Evolutionary conservation across 2,113 vertebrate genomes (phyloP).

Genomic region (Antennarius striatus): DNA sequence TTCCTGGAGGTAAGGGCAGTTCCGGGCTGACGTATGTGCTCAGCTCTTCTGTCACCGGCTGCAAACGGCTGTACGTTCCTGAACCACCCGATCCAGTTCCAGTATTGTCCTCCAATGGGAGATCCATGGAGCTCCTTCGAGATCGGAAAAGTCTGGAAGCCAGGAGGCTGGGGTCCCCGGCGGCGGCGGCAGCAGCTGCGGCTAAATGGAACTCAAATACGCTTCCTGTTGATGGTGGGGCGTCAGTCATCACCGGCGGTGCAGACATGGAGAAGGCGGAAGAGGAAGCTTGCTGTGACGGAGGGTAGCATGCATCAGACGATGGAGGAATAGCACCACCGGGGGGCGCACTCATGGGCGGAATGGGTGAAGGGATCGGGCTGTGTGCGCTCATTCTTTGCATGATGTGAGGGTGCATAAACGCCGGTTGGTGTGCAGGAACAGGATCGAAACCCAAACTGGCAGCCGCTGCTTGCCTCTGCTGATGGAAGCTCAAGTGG

Average conservation of each 20-base stretch:
- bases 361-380: conserved; percentile 52
- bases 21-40: conserved; percentile 83
- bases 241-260: conserved; percentile 85
- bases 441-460: conserved; percentile 83
- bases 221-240: conserved; percentile 69
- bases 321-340: conserved; percentile 30
- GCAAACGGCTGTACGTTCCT: conserved; percentile 82
- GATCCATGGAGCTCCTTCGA: conserved; percentile 88
- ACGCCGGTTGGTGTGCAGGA: conserved; percentile 81
- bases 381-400: conserved; percentile 69
- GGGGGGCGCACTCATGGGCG: conserved; percentile 46
- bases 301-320: conserved; percentile 79
- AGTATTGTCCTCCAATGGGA: conserved; percentile 83
- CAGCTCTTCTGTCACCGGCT: conserved; percentile 94
- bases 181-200: conserved; percentile 70
- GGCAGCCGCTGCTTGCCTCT: conserved; percentile 79
- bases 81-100: conserved; percentile 70
- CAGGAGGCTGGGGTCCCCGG: conserved; percentile 78
- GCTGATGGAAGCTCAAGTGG: conserved; percentile 77
- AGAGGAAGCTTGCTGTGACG: conserved; percentile 76
- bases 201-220: conserved; percentile 93
- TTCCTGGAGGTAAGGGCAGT: conserved; percentile 82
- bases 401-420: conserved; percentile 79
- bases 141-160: conserved; percentile 83
- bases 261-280: conserved; percentile 88